Evolutionary conservation across 1,140 invertebrate species (phyloP).

Genomic region (Drosophila ambigua): DNA sequence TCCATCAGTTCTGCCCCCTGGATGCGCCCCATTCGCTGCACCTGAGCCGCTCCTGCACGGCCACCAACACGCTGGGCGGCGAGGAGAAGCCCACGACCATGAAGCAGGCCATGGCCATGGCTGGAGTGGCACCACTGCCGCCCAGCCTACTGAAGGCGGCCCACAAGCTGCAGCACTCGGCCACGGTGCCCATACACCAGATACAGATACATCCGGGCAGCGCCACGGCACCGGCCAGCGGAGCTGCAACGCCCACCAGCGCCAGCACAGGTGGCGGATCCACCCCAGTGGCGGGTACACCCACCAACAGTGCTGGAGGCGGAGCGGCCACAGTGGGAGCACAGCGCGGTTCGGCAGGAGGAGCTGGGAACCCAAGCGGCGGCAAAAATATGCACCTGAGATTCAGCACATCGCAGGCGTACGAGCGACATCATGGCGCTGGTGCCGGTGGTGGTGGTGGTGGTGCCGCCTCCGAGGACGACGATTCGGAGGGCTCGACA

Average conservation of each 20-base stretch:
- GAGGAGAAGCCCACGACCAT: constrained; percentile 19
- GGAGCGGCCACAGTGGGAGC: constrained; percentile 12
- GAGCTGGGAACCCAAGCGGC: constrained; percentile 24
- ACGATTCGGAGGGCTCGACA: constrained; percentile 82
- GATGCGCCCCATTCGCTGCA: constrained; percentile 68
- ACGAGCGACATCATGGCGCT: constrained; percentile 34
- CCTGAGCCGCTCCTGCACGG: constrained; percentile 73
- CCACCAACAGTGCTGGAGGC: constrained; percentile 47
- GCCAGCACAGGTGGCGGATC: background rate
- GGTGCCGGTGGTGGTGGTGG: constrained; percentile 10
- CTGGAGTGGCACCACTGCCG: constrained; percentile 45
- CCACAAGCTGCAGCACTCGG: constrained; percentile 77
- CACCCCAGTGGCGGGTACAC: constrained; percentile 19
- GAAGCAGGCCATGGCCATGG: constrained; percentile 4
- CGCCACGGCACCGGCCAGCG: constrained; percentile 67
- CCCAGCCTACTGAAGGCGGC: constrained; percentile 60
- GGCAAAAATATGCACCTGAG: constrained; percentile 60
- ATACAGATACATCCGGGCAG: constrained; percentile 33
- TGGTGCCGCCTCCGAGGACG: constrained; percentile 65
- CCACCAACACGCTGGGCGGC: constrained; percentile 66
- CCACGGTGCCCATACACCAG: constrained; percentile 75
- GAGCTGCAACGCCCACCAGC: constrained; percentile 69
- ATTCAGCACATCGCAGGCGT: constrained; percentile 55
- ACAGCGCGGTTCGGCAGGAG: constrained; percentile 5
- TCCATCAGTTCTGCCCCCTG: constrained; percentile 72